phyloP scores from a whole-genome alignment of 2,113 vertebrate genomes.

The Neolamprologus tretocephalus region DNA sequence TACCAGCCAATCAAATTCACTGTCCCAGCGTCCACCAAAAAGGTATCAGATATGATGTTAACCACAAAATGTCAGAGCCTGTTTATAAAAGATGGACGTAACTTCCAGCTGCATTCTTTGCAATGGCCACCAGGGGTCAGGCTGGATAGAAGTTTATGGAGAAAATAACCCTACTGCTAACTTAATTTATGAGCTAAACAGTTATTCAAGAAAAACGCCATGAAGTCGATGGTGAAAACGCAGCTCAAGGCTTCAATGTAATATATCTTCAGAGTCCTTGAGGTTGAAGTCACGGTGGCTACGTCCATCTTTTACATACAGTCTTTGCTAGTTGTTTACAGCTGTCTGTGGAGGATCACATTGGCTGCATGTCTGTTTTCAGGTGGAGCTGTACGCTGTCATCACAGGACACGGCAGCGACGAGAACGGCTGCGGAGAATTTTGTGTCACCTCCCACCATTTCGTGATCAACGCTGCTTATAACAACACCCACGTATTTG shows the following conservation, averaged over 20 bases:
- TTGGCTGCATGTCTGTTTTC: background rate
- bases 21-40: conserved; percentile 56
- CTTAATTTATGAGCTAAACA: background rate
- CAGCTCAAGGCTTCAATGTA: background rate
- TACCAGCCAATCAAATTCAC: conserved; percentile 61
- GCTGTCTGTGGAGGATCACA: background rate
- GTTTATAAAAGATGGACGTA: background rate
- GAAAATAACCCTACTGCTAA: background rate
- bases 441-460: conserved; percentile 76
- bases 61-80: background rate
- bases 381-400: conserved; percentile 75
- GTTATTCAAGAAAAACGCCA: rapidly evolving
- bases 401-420: conserved; percentile 76
- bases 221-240: background rate
- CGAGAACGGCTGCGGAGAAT: conserved; percentile 70
- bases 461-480: conserved; percentile 63
- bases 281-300: background rate
- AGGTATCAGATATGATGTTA: conserved; percentile 33
- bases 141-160: background rate
- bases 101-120: background rate
- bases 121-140: background rate
- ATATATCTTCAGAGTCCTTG: background rate
- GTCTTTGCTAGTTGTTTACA: background rate
- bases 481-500: conserved; percentile 66
- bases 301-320: background rate